phyloP scores from a whole-genome alignment of 2,113 vertebrate genomes.

The Ammodramus savannarum region DNA sequence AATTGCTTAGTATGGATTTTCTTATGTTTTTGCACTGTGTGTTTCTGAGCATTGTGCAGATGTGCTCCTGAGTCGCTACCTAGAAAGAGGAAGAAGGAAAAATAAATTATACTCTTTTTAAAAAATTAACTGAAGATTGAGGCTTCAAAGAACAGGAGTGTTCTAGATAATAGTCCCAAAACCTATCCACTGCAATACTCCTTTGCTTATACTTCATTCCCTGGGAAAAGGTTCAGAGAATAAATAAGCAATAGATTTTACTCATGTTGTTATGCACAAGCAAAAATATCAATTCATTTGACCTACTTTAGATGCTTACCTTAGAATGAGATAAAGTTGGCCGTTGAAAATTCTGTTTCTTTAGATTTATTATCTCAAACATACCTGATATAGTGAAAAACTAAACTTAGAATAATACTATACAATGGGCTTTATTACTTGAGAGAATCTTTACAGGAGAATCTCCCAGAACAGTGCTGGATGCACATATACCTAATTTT shows the following conservation, averaged over 20 bases:
- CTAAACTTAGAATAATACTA: not conserved
- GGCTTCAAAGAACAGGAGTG: not conserved
- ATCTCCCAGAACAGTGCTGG: not conserved
- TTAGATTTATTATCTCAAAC: not conserved
- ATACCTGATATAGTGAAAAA: not conserved
- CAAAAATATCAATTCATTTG: not conserved
- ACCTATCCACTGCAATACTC: not conserved
- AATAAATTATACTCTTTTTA: not conserved
- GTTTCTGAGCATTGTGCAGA: not conserved
- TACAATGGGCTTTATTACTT: not conserved
- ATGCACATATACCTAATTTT: not conserved
- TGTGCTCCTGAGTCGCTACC: not conserved
- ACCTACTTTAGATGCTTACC: not conserved
- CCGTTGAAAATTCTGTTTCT: not conserved
- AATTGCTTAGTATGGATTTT: not conserved
- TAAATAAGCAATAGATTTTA: not conserved
- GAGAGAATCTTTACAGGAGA: not conserved
- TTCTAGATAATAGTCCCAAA: not conserved
- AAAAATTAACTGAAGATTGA: not conserved
- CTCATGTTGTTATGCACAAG: not conserved
- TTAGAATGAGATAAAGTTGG: not conserved
- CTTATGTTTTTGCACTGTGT: not conserved
- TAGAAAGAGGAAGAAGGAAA: not conserved
- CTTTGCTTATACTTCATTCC: not conserved
- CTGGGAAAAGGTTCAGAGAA: not conserved